Evolutionary conservation across 2,113 vertebrate genomes (phyloP).

Genomic region (Cariama cristata): DNA sequence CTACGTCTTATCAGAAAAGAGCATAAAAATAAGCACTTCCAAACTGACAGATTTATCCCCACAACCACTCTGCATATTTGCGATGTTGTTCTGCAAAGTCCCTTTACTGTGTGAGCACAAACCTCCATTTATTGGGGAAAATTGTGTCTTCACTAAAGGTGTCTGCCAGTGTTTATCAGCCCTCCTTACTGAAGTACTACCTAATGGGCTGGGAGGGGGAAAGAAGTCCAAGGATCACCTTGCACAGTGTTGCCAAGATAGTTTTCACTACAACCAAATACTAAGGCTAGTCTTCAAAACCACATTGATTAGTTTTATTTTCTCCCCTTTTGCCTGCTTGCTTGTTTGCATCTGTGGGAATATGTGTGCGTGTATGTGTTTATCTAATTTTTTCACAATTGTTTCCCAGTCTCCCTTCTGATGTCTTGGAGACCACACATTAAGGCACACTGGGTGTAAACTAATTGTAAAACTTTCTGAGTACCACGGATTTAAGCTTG

Average conservation of each 20-base stretch:
- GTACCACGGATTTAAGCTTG: not conserved
- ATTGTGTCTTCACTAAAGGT: not conserved
- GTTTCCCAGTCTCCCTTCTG: constrained; percentile 3
- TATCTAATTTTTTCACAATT: not conserved
- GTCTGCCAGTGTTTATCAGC: rapidly evolving
- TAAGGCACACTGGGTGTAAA: constrained; percentile 2
- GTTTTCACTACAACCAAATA: not conserved
- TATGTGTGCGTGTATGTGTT: not conserved
- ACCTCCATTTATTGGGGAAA: not conserved
- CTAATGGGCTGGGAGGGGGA: rapidly evolving
- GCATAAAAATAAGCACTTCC: not conserved
- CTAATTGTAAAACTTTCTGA: not conserved
- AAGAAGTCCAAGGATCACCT: not conserved
- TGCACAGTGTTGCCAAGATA: not conserved
- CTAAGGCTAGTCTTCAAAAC: not conserved
- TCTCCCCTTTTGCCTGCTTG: not conserved
- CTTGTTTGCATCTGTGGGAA: constrained; percentile 4
- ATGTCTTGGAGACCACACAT: constrained; percentile 47
- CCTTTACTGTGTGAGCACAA: not conserved
- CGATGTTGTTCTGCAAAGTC: not conserved
- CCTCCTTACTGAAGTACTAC: not conserved
- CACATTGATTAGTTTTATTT: not conserved
- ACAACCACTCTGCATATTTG: not conserved
- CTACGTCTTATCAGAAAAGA: not conserved
- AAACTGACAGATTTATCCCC: not conserved